Evolutionary conservation across 35 echinoderm and acorn worm genomes (phyloP), one percentile per base, ranked within the genome.

Genomic region (Heliocidaris tuberculata): DNA sequence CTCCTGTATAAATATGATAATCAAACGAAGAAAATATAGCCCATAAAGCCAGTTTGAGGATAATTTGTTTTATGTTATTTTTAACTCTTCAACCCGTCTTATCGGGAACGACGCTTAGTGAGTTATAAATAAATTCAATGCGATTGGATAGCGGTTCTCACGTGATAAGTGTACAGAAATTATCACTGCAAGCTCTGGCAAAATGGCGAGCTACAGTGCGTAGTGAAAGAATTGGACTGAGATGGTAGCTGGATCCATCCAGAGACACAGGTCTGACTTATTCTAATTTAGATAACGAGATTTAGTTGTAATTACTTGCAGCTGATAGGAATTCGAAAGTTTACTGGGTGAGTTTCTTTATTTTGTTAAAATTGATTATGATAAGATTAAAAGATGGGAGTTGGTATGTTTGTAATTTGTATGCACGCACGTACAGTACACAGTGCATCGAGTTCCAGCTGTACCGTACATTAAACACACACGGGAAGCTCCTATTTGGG

Each of bases 51-150:
- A 65, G 5, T 70, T 70, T 70, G 13, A 21, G 21, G 65, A 78
- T 56, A 56, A 12, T 78, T 78, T 78, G 7, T 78, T 78, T n/a
- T 78, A 24, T 78, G 65, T 7, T 78, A 78, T 78, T 78, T 78
- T 21, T 78, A 78, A n/a, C 65, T 78, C 65, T 27, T 78, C 65
- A 78, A 78, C 65, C 65, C 27, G 65, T 78, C 65, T 78, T 78
- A 78, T 78, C 65, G 65, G 27, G 65, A 89, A 48, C 87, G 87
- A 89, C 87, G 87, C 87, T 89, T 89, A 47, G 87, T 30, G 31
- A 89, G 87, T 89, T 89, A 89, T 89, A 89, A 89, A 89, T 89
- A 89, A 89, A 89, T 89, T 27, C 31, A 32, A 89, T 89, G 32
- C 87, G 31, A 89, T 89, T 89, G 87, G 87, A 32, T 89, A 89